Evolutionary conservation across 2,888 invertebrate genomes (phyloP).

Genomic region (Apodemia zela): DNA sequence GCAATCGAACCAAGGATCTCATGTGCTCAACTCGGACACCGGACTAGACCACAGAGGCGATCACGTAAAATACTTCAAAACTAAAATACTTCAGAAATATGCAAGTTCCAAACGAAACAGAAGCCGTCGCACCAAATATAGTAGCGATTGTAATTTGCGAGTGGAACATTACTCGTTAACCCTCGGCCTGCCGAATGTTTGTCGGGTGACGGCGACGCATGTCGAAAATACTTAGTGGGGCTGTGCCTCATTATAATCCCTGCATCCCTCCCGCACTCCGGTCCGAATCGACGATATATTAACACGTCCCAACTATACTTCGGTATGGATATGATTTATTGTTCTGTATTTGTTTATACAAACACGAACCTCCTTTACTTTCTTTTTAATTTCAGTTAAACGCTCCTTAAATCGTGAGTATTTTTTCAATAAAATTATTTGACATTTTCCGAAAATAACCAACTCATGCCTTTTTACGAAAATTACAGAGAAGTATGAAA

Average conservation of each 20-base stretch:
- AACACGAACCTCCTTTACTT: too few relatives aligned
- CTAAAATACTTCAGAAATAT: too few relatives aligned
- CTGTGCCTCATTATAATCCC: slow-evolving; percentile 77
- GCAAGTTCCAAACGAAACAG: neutral
- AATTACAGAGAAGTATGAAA: too few relatives aligned
- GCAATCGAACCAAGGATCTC: too few relatives aligned
- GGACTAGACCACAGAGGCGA: too few relatives aligned
- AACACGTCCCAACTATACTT: slow-evolving; percentile 51
- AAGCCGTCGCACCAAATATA: slow-evolving; percentile 22
- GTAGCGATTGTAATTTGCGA: slow-evolving; percentile 56
- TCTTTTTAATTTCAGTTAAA: too few relatives aligned
- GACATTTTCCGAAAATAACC: too few relatives aligned
- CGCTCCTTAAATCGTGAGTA: too few relatives aligned
- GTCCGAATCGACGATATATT: slow-evolving; percentile 69
- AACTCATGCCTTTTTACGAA: too few relatives aligned
- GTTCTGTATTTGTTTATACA: neutral
- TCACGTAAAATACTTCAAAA: too few relatives aligned
- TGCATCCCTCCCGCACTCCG: slow-evolving; percentile 60
- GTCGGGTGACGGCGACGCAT: slow-evolving; percentile 78
- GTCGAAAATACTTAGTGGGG: slow-evolving; percentile 80
- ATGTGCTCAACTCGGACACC: too few relatives aligned
- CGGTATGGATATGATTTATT: slow-evolving; percentile 12
- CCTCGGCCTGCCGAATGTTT: slow-evolving; percentile 61
- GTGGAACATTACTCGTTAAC: slow-evolving; percentile 50
- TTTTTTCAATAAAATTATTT: too few relatives aligned